phyloP scores from a whole-genome alignment of 2,113 vertebrate genomes.

The Dolichotis patagonum region DNA sequence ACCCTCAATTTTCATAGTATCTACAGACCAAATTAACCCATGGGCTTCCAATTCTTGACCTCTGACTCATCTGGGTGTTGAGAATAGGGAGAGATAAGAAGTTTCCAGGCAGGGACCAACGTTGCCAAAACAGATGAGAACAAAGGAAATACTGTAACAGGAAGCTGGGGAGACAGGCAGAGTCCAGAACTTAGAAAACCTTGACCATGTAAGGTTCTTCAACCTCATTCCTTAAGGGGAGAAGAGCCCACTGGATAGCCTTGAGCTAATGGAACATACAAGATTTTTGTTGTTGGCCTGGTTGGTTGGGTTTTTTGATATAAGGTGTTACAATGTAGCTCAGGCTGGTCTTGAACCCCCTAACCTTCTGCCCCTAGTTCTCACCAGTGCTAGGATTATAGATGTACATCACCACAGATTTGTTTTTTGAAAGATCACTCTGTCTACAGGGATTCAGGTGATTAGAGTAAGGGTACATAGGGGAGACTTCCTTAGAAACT shows the following conservation, averaged over 20 bases:
- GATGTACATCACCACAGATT: neutral
- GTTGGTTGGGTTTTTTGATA: neutral
- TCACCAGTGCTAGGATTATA: neutral
- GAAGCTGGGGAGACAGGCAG: neutral
- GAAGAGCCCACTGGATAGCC: neutral
- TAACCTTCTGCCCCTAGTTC: neutral
- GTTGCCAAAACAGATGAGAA: constrained; percentile 24
- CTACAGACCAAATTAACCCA: neutral
- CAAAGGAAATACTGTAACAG: neutral
- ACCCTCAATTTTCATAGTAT: neutral
- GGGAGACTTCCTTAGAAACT: neutral
- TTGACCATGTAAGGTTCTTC: neutral
- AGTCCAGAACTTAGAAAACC: neutral
- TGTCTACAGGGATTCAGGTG: neutral
- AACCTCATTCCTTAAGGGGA: neutral
- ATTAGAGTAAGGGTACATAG: neutral
- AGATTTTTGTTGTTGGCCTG: neutral
- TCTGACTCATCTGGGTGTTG: neutral
- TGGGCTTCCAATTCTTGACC: neutral
- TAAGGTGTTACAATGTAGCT: neutral
- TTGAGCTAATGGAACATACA: neutral
- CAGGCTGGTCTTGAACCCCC: neutral
- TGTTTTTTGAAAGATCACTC: neutral
- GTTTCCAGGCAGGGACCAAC: neutral
- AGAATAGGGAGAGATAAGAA: neutral